Conservation (phyloP, 2,797 vertebrate species). For the Emydoidea blandingii region DNA sequence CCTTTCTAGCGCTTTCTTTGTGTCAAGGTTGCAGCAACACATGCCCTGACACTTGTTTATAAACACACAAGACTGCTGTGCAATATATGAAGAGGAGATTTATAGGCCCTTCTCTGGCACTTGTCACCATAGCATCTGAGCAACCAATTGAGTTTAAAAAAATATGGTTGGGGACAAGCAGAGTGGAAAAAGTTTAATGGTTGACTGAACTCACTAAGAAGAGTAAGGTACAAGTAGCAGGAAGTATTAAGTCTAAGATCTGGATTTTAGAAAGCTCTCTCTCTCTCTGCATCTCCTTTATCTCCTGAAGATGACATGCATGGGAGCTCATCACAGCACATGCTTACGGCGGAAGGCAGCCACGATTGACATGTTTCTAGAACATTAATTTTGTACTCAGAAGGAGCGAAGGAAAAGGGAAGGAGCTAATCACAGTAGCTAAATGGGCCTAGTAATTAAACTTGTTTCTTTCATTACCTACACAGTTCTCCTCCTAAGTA, state of each 20-base stretch:
- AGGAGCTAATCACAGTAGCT: neutral
- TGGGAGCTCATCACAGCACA: neutral
- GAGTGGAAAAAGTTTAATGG: neutral
- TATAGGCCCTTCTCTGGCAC: neutral
- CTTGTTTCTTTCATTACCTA: slow-evolving; percentile 4
- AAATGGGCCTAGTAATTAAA: slow-evolving; percentile 51
- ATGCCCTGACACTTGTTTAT: neutral
- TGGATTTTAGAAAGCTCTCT: neutral
- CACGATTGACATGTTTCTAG: neutral
- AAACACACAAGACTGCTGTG: neutral
- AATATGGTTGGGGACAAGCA: neutral
- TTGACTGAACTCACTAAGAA: neutral
- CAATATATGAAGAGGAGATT: neutral
- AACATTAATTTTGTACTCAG: slow-evolving; percentile 9
- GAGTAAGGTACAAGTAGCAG: neutral
- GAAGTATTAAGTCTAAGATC: neutral
- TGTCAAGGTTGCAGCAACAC: neutral
- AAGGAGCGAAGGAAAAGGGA: neutral
- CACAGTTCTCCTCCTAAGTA: neutral
- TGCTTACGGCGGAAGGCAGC: neutral
- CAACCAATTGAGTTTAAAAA: neutral
- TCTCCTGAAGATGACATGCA: neutral
- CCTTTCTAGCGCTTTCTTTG: neutral
- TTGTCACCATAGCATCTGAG: neutral
- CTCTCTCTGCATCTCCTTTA: neutral